phyloP scores from a whole-genome alignment of 2,113 vertebrate species.

The Bombycilla garrulus region DNA sequence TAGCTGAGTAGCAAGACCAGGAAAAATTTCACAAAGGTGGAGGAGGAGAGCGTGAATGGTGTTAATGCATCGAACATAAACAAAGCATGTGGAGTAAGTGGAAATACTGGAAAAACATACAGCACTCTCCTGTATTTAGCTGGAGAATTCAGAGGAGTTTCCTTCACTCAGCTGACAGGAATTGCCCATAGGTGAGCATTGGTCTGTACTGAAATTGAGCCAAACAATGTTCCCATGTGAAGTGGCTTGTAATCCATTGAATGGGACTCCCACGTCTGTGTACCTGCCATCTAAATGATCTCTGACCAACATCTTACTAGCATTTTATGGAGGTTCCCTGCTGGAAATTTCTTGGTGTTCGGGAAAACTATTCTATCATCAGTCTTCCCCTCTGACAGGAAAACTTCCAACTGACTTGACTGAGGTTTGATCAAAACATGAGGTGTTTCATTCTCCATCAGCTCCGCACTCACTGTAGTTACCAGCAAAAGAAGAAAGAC shows the following conservation, averaged over 20 bases:
- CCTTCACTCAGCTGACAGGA: background rate
- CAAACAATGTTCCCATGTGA: fast-evolving
- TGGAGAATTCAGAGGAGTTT: background rate
- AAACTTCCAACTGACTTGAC: background rate
- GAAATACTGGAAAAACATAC: background rate
- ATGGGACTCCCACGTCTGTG: fast-evolving
- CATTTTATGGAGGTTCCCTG: background rate
- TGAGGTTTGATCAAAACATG: background rate
- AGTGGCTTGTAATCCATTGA: background rate
- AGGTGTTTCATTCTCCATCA: background rate
- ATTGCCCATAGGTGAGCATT: background rate
- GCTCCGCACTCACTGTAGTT: background rate
- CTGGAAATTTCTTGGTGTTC: background rate
- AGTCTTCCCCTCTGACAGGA: background rate
- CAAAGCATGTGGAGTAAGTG: background rate
- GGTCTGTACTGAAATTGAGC: background rate
- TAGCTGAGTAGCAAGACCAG: background rate
- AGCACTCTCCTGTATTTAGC: background rate
- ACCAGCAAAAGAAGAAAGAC: background rate
- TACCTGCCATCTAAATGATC: background rate
- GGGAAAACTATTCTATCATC: background rate
- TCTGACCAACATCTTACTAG: background rate
- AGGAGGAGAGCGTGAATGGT: background rate
- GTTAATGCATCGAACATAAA: background rate
- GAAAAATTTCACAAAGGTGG: background rate